phyloP scores from a whole-genome alignment of 2,113 vertebrate genomes.

The Corythornis madagascariensis region DNA sequence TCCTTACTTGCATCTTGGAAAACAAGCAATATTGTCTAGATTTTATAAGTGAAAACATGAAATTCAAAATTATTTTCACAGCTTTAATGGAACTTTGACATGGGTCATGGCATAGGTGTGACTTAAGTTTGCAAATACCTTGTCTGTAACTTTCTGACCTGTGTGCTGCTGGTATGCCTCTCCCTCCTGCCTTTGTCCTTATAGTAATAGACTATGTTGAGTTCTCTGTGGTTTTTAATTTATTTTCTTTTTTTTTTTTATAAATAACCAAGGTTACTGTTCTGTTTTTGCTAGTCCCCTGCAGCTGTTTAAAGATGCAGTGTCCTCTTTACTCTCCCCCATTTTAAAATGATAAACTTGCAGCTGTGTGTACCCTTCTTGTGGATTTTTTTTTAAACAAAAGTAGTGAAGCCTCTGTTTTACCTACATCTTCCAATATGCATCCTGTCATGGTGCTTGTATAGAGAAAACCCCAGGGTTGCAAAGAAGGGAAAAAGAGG shows the following conservation, averaged over 20 bases:
- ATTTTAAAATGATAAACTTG: neutral
- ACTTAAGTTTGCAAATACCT: constrained; percentile 61
- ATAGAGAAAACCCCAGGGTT: neutral
- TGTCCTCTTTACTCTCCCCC: neutral
- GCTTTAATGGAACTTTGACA: neutral
- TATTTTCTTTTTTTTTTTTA: neutral
- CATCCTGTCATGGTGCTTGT: neutral
- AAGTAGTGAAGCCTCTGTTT: neutral
- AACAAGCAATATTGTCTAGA: neutral
- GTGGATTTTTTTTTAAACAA: neutral
- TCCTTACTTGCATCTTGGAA: neutral
- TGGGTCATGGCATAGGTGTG: neutral
- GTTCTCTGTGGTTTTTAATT: constrained; percentile 26
- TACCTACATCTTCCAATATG: neutral
- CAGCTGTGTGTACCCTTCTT: neutral
- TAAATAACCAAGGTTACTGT: constrained; percentile 25
- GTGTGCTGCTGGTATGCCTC: constrained; percentile 60
- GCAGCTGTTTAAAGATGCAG: constrained; percentile 73
- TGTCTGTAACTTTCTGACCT: constrained; percentile 62
- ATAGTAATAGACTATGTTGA: constrained; percentile 54
- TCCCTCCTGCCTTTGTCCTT: constrained; percentile 62
- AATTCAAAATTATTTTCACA: neutral
- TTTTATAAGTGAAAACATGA: neutral
- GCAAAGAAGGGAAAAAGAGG: neutral
- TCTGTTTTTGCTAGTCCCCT: constrained; percentile 52